These are phyloP conservation scores for Microcebus griseorufus DNA, from an alignment of 2,113 vertebrate species.

Conservation along the genomic window DNA sequence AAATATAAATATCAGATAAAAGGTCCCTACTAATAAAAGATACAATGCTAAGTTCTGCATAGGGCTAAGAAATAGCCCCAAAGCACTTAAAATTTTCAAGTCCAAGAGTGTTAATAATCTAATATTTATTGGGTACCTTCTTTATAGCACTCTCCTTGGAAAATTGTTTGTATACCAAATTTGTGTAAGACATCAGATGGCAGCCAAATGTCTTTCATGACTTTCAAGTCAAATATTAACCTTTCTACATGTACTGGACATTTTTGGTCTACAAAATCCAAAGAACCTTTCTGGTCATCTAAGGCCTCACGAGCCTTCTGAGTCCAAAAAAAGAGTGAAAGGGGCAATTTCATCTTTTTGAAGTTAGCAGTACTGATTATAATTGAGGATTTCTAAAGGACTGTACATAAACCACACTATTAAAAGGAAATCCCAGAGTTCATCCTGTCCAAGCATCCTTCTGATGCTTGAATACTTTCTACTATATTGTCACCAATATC, in stretches of 20 bases:
- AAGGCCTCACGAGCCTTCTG: neutral
- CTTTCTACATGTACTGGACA: neutral
- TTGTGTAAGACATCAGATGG: neutral
- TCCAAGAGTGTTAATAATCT: neutral
- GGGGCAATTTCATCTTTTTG: neutral
- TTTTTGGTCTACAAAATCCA: slow-evolving; percentile 34
- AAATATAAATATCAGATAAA: neutral
- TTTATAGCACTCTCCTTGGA: neutral
- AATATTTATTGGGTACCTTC: neutral
- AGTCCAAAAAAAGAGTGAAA: neutral
- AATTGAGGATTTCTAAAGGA: neutral
- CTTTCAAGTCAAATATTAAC: slow-evolving; percentile 35
- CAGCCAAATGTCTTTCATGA: slow-evolving; percentile 18
- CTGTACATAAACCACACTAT: neutral
- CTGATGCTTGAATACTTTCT: neutral
- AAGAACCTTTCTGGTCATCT: neutral
- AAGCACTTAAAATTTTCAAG: slow-evolving; percentile 21
- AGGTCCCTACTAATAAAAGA: neutral
- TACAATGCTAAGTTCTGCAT: neutral
- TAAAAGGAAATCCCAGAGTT: slow-evolving; percentile 27
- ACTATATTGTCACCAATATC: neutral
- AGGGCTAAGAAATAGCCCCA: neutral
- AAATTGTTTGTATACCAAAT: neutral
- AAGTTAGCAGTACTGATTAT: neutral
- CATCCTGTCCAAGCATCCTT: neutral